These are phyloP conservation scores for Ephestia elutella DNA, from an alignment of 1,140 invertebrate species.

Conservation along the genomic window DNA sequence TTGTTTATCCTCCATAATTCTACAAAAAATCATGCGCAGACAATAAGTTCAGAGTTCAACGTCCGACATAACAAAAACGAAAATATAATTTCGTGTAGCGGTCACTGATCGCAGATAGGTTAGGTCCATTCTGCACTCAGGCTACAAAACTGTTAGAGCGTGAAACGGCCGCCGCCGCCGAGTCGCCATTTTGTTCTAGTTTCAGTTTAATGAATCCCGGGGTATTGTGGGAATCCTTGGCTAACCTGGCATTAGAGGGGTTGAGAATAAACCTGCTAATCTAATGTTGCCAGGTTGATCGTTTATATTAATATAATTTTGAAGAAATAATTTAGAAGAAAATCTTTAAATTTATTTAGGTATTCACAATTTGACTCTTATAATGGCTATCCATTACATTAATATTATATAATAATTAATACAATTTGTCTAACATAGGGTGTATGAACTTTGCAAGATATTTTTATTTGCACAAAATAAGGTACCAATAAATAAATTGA, in stretches of 20 bases:
- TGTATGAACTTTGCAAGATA: no score
- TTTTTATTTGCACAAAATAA: no score
- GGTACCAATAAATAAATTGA: no score
- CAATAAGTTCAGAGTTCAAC: not conserved
- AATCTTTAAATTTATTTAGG: no score
- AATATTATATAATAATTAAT: no score
- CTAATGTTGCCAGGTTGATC: not conserved
- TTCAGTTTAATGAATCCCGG: conserved; percentile 48
- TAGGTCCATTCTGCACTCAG: conserved; percentile 37
- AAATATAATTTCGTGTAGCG: not conserved
- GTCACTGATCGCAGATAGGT: conserved; percentile 27
- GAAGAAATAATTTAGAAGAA: no score
- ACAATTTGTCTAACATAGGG: no score
- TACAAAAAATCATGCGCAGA: no score
- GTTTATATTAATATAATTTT: no score
- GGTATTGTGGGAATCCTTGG: not conserved
- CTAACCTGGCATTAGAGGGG: not conserved
- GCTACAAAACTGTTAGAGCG: conserved; percentile 46
- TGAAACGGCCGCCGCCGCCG: conserved; percentile 33
- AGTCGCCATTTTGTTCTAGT: conserved; percentile 40
- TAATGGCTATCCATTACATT: no score
- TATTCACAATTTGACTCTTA: no score
- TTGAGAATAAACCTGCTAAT: not conserved
- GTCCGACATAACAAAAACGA: not conserved
- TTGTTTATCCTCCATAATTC: no score